Conservation (phyloP, 2,888 invertebrate species). For the Idaea biselata region DNA sequence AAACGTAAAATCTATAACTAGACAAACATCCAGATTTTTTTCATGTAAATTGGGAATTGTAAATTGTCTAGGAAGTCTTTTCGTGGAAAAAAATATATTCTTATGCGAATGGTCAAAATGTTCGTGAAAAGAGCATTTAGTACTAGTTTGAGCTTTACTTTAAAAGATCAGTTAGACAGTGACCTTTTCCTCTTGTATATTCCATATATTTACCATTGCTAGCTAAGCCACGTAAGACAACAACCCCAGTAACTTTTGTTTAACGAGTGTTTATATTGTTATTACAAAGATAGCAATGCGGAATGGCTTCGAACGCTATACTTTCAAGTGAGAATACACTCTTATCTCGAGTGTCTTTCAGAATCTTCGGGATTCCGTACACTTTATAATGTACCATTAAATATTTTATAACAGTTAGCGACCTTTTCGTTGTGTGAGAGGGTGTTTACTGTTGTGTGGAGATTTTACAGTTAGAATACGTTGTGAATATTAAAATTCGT, state of each 20-base stretch:
- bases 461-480: background rate
- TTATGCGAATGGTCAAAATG: too few species aligned
- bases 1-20: too few species aligned
- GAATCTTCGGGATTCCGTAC: background rate
- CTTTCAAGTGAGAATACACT: conserved; percentile 3
- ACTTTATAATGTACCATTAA: background rate
- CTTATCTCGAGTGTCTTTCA: background rate
- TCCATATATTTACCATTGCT: background rate
- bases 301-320: background rate
- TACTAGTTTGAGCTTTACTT: too few species aligned
- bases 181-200: too few species aligned
- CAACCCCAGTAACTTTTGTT: conserved; percentile 9
- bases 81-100: too few species aligned
- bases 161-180: too few species aligned
- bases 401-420: background rate
- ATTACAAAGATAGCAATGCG: conserved; percentile 19
- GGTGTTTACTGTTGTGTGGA: background rate
- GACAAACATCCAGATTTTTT: too few species aligned
- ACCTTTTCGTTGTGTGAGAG: background rate
- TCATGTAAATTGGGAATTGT: too few species aligned
- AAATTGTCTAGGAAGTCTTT: too few species aligned
- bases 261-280: conserved; percentile 27
- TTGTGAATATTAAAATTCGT: background rate
- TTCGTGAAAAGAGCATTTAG: too few species aligned
- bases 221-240: background rate